Percentiles rank a stretch among this genome's conserved stretches.
Conservation (phyloP, 2,113 vertebrate genomes). For the Myotis brandtii region DNA sequence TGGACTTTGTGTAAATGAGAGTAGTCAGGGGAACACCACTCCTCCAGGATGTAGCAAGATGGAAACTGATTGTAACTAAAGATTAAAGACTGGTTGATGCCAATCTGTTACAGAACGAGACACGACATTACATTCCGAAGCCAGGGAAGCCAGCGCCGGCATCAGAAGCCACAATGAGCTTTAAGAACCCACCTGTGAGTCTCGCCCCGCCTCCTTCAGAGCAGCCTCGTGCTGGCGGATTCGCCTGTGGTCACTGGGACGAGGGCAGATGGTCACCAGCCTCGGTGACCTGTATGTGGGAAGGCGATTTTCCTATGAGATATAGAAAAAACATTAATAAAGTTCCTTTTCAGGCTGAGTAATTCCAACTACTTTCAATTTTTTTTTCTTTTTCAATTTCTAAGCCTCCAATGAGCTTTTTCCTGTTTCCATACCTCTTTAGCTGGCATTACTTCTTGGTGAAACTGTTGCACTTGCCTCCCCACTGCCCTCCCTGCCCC, state of each 20-base stretch:
- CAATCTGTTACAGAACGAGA: neutral
- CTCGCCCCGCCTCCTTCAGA: neutral
- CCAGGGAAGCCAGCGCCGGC: neutral
- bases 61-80: neutral
- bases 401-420: neutral
- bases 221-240: accelerated
- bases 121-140: neutral
- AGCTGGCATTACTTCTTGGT: neutral
- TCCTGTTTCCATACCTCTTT: neutral
- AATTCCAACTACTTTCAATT: neutral
- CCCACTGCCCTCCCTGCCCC: neutral
- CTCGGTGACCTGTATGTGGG: neutral
- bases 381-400: neutral
- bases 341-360: neutral
- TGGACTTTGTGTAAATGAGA: neutral
- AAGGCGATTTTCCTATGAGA: neutral
- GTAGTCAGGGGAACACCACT: neutral
- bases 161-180: neutral
- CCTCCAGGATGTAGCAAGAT: neutral
- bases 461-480: neutral
- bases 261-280: neutral
- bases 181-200: neutral
- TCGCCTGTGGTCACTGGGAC: neutral
- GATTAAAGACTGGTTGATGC: neutral
- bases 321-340: neutral